Percentiles rank a stretch among this genome's conserved stretches.
These are phyloP conservation scores for Campylorhamphus procurvoides DNA, from an alignment of 2,113 vertebrate genomes.

Conservation along the genomic window DNA sequence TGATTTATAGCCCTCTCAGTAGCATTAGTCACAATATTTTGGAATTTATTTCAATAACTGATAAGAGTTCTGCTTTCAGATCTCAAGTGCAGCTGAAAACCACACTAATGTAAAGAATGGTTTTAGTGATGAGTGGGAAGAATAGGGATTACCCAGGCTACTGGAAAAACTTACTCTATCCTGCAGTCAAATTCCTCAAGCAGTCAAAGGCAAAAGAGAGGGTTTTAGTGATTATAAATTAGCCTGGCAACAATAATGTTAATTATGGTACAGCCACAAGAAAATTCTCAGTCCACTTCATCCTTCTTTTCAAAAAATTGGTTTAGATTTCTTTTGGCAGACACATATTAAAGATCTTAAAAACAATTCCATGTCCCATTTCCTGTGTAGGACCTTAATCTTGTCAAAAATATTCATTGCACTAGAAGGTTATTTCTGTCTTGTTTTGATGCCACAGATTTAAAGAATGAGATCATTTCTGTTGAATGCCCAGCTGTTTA, in stretches of 20 bases:
- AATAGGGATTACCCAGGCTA: neutral
- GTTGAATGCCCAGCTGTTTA: conserved; percentile 17
- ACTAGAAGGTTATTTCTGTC: conserved; percentile 38
- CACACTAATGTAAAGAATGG: neutral
- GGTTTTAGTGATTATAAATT: neutral
- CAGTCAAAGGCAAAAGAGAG: neutral
- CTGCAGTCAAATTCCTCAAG: neutral
- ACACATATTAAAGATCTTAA: neutral
- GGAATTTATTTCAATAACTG: neutral
- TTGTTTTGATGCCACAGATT: conserved; percentile 40
- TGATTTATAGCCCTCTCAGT: neutral
- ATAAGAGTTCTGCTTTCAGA: neutral
- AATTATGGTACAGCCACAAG: neutral
- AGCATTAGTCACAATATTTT: neutral
- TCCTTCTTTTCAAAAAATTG: neutral
- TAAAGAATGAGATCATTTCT: conserved; percentile 50
- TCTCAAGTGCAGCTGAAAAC: neutral
- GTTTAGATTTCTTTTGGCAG: neutral
- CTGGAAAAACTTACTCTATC: conserved; percentile 14
- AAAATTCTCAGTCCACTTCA: neutral
- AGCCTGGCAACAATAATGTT: conserved; percentile 7
- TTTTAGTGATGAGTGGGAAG: neutral
- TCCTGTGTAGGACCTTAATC: neutral
- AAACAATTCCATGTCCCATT: neutral
- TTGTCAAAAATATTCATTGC: neutral